Base-by-base conservation (phyloP, 2,113 vertebrate species). In the Anser brachyrhynchus region DNA sequence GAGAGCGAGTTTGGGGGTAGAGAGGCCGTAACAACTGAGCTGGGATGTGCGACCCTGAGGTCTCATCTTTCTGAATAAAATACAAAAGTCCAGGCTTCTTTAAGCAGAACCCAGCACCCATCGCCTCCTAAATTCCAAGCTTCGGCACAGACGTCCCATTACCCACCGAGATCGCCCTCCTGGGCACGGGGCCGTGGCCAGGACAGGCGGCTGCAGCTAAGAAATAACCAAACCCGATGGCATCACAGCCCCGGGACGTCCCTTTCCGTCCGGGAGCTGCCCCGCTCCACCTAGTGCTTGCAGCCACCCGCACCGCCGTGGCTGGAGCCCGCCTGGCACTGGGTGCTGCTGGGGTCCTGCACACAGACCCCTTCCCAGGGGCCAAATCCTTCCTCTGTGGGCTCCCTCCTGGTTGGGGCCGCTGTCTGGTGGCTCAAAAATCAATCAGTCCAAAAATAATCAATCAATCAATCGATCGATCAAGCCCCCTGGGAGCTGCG, bases 161-260 rank as follows among this genome's bases (percentile, higher is more conserved):
- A 59, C 58, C 61, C 31, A 25, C 54, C 0, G 5, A 46, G 43
- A 39, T 51, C 2, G 1, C 43, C 26, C 21, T 19, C 58, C 52
- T 0, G 3, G 33, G 70, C n/a, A n/a, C 0, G 0, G 57, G 54
- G 35, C 2, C 5, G 41, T 55, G 80, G 54, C 52, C 64, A 25
- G 64, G 22, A 25, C 33, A 69, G 61, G 29, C 52, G 92, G 61
- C 65, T 77, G 41, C 55, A 58, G 25, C 55, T 62, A 37, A 70
- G 17, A 49, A 89, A 89, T 55, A 89, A 66, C 23, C 65, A 71
- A 78, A 87, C 39, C 72, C 1, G 0, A 57, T 9, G 16, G 14
- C 0, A 0, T 81, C 61, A 58, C 5, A 43, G 57, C 29, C 28
- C 12, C 1, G 2, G 49, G 49, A 90, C 37, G 39, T 43, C 33